phyloP scores from a whole-genome alignment of 2,113 vertebrate species.

The Cranoglanis bouderius region DNA sequence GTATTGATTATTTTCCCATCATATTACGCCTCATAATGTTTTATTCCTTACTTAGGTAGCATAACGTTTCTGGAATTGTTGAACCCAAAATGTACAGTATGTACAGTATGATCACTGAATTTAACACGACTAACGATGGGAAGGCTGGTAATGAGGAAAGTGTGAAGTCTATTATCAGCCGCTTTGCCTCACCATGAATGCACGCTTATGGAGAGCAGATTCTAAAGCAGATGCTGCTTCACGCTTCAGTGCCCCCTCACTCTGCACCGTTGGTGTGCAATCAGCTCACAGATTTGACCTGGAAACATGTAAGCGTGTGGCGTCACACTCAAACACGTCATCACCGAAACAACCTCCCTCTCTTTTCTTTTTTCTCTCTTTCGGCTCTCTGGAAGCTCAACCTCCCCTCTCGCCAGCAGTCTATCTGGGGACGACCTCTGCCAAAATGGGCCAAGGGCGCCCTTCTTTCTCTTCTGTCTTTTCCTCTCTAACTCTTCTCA shows the following conservation, averaged over 20 bases:
- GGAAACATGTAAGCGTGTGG: slow-evolving; percentile 12
- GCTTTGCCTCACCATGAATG: background rate
- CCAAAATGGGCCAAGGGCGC: slow-evolving; percentile 46
- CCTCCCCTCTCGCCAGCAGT: background rate
- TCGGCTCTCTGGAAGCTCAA: slow-evolving; percentile 5
- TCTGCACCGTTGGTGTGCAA: slow-evolving; percentile 15
- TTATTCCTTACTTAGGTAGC: background rate
- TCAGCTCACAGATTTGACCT: slow-evolving; percentile 27
- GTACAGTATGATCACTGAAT: background rate
- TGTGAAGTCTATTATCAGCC: background rate
- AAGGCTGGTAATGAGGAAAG: background rate
- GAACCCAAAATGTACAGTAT: background rate
- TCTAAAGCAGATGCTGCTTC: slow-evolving; percentile 32
- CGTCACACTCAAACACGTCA: slow-evolving; percentile 30
- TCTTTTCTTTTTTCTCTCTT: background rate
- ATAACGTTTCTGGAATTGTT: background rate
- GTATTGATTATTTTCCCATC: background rate
- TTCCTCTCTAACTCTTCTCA: background rate
- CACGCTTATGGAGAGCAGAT: background rate
- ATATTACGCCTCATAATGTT: background rate
- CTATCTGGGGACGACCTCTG: slow-evolving; percentile 46
- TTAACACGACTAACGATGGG: background rate
- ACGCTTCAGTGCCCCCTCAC: slow-evolving; percentile 22
- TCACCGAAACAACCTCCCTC: slow-evolving; percentile 11
- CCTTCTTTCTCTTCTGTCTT: background rate